Percentiles rank a stretch among this genome's conserved stretches.
These are phyloP conservation scores for Tortrix viridana DNA, from an alignment of 2,888 invertebrate species.

Conservation along the genomic window DNA sequence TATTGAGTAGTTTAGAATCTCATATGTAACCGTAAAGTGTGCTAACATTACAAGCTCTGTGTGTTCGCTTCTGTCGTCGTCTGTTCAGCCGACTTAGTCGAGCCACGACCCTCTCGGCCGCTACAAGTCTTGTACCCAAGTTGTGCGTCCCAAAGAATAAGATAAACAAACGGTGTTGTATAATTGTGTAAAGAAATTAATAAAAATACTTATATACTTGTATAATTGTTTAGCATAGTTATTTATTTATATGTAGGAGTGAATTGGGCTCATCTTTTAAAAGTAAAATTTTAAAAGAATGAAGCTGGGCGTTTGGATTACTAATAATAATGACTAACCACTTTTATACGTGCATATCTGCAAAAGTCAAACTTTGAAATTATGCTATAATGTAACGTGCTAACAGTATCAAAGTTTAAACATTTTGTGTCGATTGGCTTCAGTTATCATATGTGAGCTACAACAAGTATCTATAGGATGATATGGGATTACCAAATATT, in stretches of 20 bases:
- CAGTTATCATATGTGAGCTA: conserved; percentile 25
- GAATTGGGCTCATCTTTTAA: conserved; percentile 77
- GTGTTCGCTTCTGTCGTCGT: conserved; percentile 48
- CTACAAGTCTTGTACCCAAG: conserved; percentile 71
- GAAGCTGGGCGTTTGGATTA: conserved; percentile 63
- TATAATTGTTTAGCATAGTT: conserved; percentile 80
- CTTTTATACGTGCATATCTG: conserved; percentile 52
- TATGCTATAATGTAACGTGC: conserved; percentile 48
- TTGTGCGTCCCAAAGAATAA: conserved; percentile 81
- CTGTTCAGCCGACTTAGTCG: conserved; percentile 28
- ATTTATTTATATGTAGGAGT: conserved; percentile 75
- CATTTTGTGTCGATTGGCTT: conserved; percentile 61
- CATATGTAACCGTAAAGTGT: conserved; percentile 41
- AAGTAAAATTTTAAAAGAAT: conserved; percentile 75
- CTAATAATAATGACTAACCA: conserved; percentile 68
- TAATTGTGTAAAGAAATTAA: conserved; percentile 79
- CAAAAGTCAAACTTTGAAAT: conserved; percentile 79
- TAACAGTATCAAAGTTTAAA: conserved; percentile 70
- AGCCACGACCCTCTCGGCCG: conserved; percentile 27
- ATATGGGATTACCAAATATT: conserved; percentile 52
- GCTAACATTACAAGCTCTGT: conserved; percentile 44
- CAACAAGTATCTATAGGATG: conserved; percentile 26
- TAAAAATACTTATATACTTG: conserved; percentile 79
- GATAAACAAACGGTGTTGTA: conserved; percentile 77
- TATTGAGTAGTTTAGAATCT: conserved; percentile 38